Conservation (phyloP, 2,113 vertebrate species). For the Lophochroa leadbeateri region DNA sequence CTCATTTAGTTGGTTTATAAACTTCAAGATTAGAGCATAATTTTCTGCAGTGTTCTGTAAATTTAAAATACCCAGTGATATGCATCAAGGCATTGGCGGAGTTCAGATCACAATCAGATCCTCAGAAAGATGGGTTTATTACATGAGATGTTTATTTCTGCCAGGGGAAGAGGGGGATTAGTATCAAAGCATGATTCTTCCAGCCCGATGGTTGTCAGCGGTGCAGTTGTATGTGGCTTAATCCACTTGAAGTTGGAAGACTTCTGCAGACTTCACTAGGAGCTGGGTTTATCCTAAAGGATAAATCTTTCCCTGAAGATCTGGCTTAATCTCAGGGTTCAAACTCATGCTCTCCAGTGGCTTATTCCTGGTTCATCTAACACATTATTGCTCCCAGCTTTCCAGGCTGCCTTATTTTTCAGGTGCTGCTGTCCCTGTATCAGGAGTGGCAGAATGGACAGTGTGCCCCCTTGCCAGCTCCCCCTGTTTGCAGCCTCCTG, state of each 20-base stretch:
- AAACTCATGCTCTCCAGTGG: neutral
- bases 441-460: neutral
- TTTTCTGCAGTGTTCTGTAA: neutral
- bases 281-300: neutral
- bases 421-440: neutral
- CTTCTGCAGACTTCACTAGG: neutral
- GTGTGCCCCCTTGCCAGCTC: neutral
- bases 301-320: neutral
- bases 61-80: neutral
- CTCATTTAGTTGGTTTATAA: conserved; percentile 1
- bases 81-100: neutral
- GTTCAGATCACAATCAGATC: neutral
- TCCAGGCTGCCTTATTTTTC: neutral
- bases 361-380: neutral
- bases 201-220: fast-evolving
- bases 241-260: neutral
- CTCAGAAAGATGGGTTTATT: neutral
- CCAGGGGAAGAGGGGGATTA: neutral
- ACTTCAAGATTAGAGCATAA: neutral
- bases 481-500: neutral
- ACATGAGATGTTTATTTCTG: neutral
- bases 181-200: neutral
- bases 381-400: neutral
- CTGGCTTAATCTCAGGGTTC: neutral
- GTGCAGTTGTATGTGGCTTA: neutral